A percentile compares a stretch with the other conserved stretches of the same genome.
These are phyloP conservation scores for Tetranychus piercei DNA, from an alignment of 2,888 invertebrate species.

Conservation along the genomic window DNA sequence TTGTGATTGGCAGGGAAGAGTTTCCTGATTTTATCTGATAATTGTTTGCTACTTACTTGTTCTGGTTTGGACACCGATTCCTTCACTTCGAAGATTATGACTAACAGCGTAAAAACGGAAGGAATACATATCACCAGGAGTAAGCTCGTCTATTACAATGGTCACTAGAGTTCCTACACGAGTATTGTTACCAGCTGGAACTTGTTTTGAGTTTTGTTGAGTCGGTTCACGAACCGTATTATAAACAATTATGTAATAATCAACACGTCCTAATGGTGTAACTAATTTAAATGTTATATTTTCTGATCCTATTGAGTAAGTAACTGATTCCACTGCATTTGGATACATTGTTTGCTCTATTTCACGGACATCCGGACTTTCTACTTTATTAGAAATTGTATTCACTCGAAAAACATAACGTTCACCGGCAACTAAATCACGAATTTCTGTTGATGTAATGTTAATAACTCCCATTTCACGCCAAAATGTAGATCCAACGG, in stretches of 20 bases:
- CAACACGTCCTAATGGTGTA: conserved; percentile 64
- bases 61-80: conserved; percentile 27
- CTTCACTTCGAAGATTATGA: conserved; percentile 29
- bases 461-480: conserved; percentile 33
- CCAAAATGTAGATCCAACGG: conserved; percentile 26
- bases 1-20: background rate
- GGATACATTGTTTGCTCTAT: conserved; percentile 69
- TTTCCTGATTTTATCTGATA: background rate
- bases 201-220: conserved; percentile 30
- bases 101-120: conserved; percentile 37
- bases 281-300: conserved; percentile 80
- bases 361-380: conserved; percentile 56
- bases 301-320: conserved; percentile 60
- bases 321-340: conserved; percentile 65
- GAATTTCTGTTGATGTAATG: conserved; percentile 51
- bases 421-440: conserved; percentile 73
- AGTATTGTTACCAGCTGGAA: conserved; percentile 24
- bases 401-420: conserved; percentile 65
- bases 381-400: conserved; percentile 60
- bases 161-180: conserved; percentile 34
- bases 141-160: conserved; percentile 48
- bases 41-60: conserved; percentile 43
- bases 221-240: conserved; percentile 28
- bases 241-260: conserved; percentile 61
- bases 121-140: conserved; percentile 60